A percentile compares a stretch with the other conserved stretches of the same genome.
Conservation (phyloP, 2,113 vertebrate species). For the Tachuris rubrigastra region DNA sequence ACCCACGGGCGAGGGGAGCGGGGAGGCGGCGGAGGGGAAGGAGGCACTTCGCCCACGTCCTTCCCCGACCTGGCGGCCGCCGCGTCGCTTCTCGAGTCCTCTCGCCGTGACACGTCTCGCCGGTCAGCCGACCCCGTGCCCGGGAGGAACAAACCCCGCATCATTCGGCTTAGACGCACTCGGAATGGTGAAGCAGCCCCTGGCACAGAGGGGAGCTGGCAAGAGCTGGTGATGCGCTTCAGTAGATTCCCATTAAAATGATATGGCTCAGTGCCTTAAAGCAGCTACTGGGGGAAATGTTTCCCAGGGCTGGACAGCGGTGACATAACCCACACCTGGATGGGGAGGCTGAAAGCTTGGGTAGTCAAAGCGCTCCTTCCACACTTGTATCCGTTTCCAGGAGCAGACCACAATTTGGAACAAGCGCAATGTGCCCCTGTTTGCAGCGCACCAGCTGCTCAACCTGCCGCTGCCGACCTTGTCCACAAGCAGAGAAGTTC, state of each 20-base stretch:
- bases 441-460: neutral
- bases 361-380: rapidly evolving
- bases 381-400: neutral
- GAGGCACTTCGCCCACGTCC: neutral
- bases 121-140: neutral
- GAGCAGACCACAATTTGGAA: neutral
- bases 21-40: neutral
- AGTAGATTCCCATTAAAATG: neutral
- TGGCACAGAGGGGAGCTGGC: neutral
- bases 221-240: neutral
- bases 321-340: neutral
- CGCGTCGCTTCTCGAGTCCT: neutral
- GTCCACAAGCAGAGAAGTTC: neutral
- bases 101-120: rapidly evolving
- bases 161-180: rapidly evolving
- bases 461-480: neutral
- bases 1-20: neutral
- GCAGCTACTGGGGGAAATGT: neutral
- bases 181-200: neutral
- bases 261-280: neutral
- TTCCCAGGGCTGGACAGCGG: neutral
- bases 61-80: neutral
- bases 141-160: neutral
- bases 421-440: rapidly evolving
- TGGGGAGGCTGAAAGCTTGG: neutral